These are phyloP conservation scores for Oncorhynchus kisutch DNA, from an alignment of 2,113 vertebrate species.

Conservation along the genomic window DNA sequence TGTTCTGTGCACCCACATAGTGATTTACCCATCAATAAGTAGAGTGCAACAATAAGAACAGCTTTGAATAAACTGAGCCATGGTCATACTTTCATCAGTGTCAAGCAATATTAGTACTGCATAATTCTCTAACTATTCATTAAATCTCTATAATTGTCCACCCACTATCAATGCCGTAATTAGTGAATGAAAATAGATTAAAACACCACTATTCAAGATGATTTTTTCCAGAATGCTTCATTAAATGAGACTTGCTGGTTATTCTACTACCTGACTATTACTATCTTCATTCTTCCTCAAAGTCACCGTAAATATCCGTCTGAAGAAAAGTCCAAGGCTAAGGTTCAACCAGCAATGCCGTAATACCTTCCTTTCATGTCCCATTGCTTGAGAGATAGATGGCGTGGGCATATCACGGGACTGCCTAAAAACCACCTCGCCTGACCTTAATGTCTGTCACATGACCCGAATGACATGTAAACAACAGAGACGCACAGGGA, in stretches of 20 bases:
- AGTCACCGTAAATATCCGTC: too few species aligned
- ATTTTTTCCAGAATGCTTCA: too few species aligned
- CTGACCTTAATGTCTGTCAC: conserved; percentile 1
- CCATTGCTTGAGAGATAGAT: not conserved
- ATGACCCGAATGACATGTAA: not conserved
- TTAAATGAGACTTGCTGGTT: too few species aligned
- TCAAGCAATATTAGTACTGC: conserved; percentile 41
- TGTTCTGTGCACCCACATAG: conserved; percentile 17
- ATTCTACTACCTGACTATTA: too few species aligned
- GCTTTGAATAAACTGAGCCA: conserved; percentile 33
- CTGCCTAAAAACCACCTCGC: not conserved
- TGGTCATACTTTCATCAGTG: conserved; percentile 32
- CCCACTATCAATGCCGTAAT: too few species aligned
- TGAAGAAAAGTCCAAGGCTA: too few species aligned
- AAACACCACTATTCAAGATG: too few species aligned
- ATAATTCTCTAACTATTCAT: not conserved
- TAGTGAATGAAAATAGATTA: too few species aligned
- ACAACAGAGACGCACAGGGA: not conserved
- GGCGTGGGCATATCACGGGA: not conserved
- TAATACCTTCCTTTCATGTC: not conserved
- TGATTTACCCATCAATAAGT: conserved; percentile 28
- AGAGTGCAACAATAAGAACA: conserved; percentile 3
- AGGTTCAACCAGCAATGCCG: not conserved
- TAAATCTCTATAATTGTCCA: too few species aligned
- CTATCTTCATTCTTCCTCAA: too few species aligned